Evolutionary conservation across 2,888 invertebrate species (phyloP), one percentile per base, ranked within the genome.

Genomic region (Fragum fragum): DNA sequence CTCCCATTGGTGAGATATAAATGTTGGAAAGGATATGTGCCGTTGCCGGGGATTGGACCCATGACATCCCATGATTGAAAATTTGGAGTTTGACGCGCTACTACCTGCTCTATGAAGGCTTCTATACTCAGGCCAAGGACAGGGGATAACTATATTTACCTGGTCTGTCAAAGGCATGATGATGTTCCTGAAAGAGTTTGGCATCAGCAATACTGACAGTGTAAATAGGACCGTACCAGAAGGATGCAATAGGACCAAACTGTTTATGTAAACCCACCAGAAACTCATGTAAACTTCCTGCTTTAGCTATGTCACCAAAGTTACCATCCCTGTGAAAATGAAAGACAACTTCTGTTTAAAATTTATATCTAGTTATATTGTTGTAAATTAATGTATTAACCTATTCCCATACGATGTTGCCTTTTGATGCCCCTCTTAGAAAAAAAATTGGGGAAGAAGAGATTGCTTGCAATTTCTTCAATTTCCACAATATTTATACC

Each of bases 241-340:
- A 95, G n/a, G 94, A 93, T 18, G 92, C 92, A 36, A 95, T 94
- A 1, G 91, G 84, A 18, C 95, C 95, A 87, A 90, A 94, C 61
- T 92, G 83, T 36, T 91, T 84, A 73, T 95, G 95, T 3, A 94
- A 87, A n/a, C 91, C 89, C 28, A 88, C 53, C 11, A 95, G 87
- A 88, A 94, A 95, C 87, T 94, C 90, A 82, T 94, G 94, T 3
- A 95, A 87, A 83, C 94, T 94, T n/a, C 94, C 95, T 57, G 93
- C 93, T 61, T 90, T 87, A 3, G 71, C 83, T 55, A 95, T 94
- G 76, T 95, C 95, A 32, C 93, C 86, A 39, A 94, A 69, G 81
- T 95, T 95, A 6, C 95, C 95, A 87, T 94, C 94, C 83, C 95
- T 95, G 84, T 53, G 55, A 70, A 29, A n/a, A n/a, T n/a, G n/a